A percentile compares a stretch with the other conserved stretches of the same genome.
phyloP scores from a whole-genome alignment of 2,797 vertebrate species.

The Alca torda region DNA sequence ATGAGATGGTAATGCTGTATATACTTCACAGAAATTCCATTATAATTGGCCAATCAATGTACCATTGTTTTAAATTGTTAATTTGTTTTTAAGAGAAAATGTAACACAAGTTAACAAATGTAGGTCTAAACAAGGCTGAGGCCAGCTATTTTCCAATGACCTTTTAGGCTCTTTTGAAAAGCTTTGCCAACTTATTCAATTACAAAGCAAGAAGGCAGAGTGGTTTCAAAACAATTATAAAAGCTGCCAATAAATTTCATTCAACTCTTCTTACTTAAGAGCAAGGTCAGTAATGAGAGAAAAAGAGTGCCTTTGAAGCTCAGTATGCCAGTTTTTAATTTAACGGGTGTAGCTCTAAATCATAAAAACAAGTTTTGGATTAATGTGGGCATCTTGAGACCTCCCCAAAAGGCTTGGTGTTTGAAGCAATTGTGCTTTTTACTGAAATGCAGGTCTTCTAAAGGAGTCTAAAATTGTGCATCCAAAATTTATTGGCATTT shows the following conservation, averaged over 20 bases:
- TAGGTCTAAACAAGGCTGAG: slow-evolving; percentile 35
- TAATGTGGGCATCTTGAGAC: background rate
- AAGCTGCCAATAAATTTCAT: slow-evolving; percentile 62
- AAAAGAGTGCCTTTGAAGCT: background rate
- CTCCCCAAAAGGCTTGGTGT: background rate
- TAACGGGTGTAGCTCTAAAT: background rate
- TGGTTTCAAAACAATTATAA: slow-evolving; percentile 64
- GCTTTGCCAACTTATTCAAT: slow-evolving; percentile 46
- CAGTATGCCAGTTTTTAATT: background rate
- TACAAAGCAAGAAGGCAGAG: background rate
- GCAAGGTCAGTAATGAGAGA: slow-evolving; percentile 19
- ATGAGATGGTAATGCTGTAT: slow-evolving; percentile 7
- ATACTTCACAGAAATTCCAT: background rate
- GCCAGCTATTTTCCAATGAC: slow-evolving; percentile 15
- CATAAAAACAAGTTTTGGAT: background rate
- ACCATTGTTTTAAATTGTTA: slow-evolving; percentile 21
- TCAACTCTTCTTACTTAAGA: slow-evolving; percentile 13
- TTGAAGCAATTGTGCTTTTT: background rate
- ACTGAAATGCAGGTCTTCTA: background rate
- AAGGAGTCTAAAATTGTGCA: background rate
- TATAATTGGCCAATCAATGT: slow-evolving; percentile 16
- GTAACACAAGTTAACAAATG: background rate
- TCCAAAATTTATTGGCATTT: background rate
- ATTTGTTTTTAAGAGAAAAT: slow-evolving; percentile 49
- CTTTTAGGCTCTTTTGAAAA: background rate